Evolutionary conservation across 2,888 invertebrate genomes (phyloP), one percentile per base, ranked within the genome.

Genomic region (Cactoblastis cactorum): DNA sequence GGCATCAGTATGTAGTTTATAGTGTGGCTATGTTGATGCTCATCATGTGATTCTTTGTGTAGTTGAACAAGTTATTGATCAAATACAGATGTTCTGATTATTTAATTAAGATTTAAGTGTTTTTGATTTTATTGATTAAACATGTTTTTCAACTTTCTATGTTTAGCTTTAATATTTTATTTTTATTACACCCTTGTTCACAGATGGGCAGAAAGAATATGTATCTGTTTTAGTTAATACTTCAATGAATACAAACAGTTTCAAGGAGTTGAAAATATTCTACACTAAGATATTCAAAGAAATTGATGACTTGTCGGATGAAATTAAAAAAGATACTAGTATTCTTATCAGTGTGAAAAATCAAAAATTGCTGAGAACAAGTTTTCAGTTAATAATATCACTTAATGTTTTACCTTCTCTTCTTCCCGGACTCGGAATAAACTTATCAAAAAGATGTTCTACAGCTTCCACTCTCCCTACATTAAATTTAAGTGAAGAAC

Each of bases 361-460:
- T 71, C 92, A 92, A 62, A 93, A 92, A 74, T 75, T 83, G n/a
- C 66, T 95, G 3, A 88, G 92, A 65, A 87, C 88, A 38, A 88
- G 91, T 60, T 81, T 94, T 57, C 92, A 94, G 74, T 83, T 94
- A 56, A 70, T 94, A 38, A 80, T 92, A 18, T 91, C 91, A 33
- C 78, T 95, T 53, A 95, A 95, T 41, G 85, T 95, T 52, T 87
- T 92, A 53, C 91, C 92, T 11, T 91, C 92, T 69, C 77, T 96
- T 24, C 81, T 93, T 59, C 92, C 92, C 24, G 94, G 94, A 1
- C 80, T 94, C 39, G 94, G 94, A 24, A 76, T 93, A 54, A 83
- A 76, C 49, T 60, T 90, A 50, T 63, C 73, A 24, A 85, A 86
- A 61, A 76, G 91, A 60, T 90, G 90, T 62, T 61, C 76, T 15